Evolutionary conservation across 2,113 vertebrate species (phyloP), one percentile per base, ranked within the genome.

Genomic region (Chrysemys picta): DNA sequence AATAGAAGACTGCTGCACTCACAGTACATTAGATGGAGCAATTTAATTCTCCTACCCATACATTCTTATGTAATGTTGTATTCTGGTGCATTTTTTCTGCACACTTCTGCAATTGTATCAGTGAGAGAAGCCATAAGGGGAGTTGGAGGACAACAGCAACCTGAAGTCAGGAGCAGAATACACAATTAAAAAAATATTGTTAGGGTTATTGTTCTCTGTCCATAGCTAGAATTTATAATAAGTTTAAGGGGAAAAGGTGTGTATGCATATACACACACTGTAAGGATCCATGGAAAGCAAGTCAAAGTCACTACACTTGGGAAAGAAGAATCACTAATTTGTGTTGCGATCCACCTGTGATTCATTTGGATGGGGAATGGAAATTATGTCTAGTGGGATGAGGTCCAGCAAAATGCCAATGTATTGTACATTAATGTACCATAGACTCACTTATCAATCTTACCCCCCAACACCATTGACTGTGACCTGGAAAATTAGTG

Each of bases 211-310:
- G 38, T 83, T 59, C 38, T 31, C 42, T 59, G 16, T 45, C 72
- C 29, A 62, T 82, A 87, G 53, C 72, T 29, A 84, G 31, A 56
- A 65, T 57, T 80, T 54, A 12, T 82, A 72, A 49, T 4, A 27
- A 62, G 17, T 0, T 16, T 80, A 17, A 19, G 27, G 27, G 2
- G 5, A 79, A 82, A 89, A n/a, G 56, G 13, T 78, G 45, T 47
- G 10, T 47, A 56, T 0, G 0, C 6, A 69, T 16, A 54, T 8
- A 38, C 4, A 79, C 17, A 57, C 4, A 50, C 3, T 53, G 10
- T 38, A 80, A 45, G 82, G 53, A 85, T 50, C 38, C 38, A 52
- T 3, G 5, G 31, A 86, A 94, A 88, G 89, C 3, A 29, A 62
- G 10, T 11, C 14, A 88, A 59, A 87, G 72, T 49, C 22, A 35